These are phyloP conservation scores for Cerastis leucographa DNA, from an alignment of 2,888 invertebrate genomes.

Conservation along the genomic window DNA sequence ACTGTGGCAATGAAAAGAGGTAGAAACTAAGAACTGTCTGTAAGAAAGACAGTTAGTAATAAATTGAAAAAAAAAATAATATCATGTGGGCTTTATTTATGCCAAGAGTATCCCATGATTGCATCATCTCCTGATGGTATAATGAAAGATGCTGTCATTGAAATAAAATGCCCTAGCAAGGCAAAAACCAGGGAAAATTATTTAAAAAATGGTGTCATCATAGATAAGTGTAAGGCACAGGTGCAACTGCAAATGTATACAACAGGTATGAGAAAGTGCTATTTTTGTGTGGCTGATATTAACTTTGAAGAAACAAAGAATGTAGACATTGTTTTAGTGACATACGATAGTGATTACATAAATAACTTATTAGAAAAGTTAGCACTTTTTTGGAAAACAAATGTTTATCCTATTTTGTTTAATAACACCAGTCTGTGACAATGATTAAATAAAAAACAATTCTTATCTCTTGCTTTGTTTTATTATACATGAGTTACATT, in stretches of 20 bases:
- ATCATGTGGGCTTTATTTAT: not conserved
- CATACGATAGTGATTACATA: not conserved
- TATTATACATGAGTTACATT: not conserved
- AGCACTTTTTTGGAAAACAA: not conserved
- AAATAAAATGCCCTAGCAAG: not conserved
- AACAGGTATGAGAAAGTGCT: not conserved
- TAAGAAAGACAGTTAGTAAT: not conserved
- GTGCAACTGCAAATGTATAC: constrained; percentile 1
- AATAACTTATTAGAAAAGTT: not conserved
- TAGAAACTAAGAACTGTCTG: not conserved
- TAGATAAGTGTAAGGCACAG: not conserved
- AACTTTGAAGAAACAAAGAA: not conserved
- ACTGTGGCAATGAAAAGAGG: not conserved
- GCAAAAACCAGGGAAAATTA: no score
- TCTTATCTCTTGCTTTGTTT: not conserved
- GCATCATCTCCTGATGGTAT: not conserved
- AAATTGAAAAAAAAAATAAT: not conserved
- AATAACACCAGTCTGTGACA: not conserved
- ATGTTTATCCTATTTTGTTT: not conserved
- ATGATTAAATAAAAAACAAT: not conserved
- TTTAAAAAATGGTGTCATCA: not conserved
- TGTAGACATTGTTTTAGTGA: not conserved
- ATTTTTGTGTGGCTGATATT: constrained; percentile 1
- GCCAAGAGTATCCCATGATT: no score
- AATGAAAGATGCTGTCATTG: not conserved